These are phyloP conservation scores for Leptopilina boulardi DNA, from an alignment of 1,140 invertebrate genomes.

Conservation along the genomic window DNA sequence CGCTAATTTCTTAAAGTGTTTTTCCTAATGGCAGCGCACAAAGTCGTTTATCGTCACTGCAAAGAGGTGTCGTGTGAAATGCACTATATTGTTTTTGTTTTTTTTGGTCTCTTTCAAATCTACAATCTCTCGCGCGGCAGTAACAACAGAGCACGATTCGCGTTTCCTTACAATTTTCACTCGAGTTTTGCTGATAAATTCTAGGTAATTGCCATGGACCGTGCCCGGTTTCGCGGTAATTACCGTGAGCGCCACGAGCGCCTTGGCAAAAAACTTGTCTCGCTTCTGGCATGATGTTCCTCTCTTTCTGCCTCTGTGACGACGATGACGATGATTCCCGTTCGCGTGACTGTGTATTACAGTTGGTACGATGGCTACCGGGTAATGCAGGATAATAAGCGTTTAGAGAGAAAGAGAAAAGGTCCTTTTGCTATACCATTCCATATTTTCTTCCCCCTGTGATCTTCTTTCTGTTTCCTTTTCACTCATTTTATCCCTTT, in stretches of 20 bases:
- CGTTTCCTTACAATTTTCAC: slow-evolving; percentile 32
- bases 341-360: slow-evolving; percentile 20
- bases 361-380: slow-evolving; percentile 8
- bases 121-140: slow-evolving; percentile 1
- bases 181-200: slow-evolving; percentile 28
- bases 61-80: slow-evolving; percentile 22
- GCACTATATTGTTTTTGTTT: neutral
- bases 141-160: slow-evolving; percentile 4
- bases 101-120: neutral
- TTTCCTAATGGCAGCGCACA: slow-evolving; percentile 20
- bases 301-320: too few species aligned
- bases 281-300: slow-evolving; percentile 20
- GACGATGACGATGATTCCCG: slow-evolving; percentile 10
- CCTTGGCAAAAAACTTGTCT: slow-evolving; percentile 25
- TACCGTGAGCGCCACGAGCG: slow-evolving; percentile 24
- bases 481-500: neutral
- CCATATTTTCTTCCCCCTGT: slow-evolving; percentile 20
- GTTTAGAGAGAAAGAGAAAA: slow-evolving; percentile 22
- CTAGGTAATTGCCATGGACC: slow-evolving; percentile 24
- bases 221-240: slow-evolving; percentile 24
- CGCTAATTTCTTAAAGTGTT: slow-evolving; percentile 2
- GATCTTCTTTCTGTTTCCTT: neutral
- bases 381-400: slow-evolving; percentile 29
- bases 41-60: neutral
- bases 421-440: slow-evolving; percentile 14